Evolutionary conservation across 1,140 invertebrate genomes (phyloP), one percentile per base, ranked within the genome.

Genomic region (Lerema accius): DNA sequence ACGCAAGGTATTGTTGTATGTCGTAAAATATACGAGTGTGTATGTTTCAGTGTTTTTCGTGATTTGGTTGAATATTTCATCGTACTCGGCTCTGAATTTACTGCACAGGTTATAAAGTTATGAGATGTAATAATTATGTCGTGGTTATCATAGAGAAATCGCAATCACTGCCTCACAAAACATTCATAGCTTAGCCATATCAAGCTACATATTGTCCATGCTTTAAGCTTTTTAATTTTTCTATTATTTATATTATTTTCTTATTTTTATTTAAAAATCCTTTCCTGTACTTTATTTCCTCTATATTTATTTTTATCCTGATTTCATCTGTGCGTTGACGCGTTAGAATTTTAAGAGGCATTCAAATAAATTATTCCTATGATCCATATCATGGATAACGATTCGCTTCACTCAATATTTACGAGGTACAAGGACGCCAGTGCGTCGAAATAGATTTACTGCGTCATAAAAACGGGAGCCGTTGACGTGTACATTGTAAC

Each of bases 101-200:
- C 53, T 63, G 69, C 66, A 72, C 63, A 32, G 48, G 46, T 48
- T 59, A 37, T 58, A 37, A 28, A 19, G 17, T 45, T 58, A 39
- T 53, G 49, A 63, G 45, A 62, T 62, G 15, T 58, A 58, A 46
- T 16, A 45, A 56, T n/a, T 56, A 40, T 56, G 23, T 45, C 45
- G 50, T 65, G 50, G 51, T 32, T 72, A 71, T 65, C 68, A 80
- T 83, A 85, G 72, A 76, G 66, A 16, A 65, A 82, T 83, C 80
- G 85, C 85, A 88, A 87, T 89, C 86, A 90, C 84, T 90, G 87
- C 87, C 87, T 90, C 87, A 87, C 87, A 80, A 77, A 69, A 89
- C 87, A 90, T 90, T 90, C 87, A 87, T 89, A 85, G 87, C 86
- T 90, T 88, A 85, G 76, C 80, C 80, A 80, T 83, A 74, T 65